phyloP scores from a whole-genome alignment of 2,113 vertebrate species.

The Daphoenositta chrysoptera region DNA sequence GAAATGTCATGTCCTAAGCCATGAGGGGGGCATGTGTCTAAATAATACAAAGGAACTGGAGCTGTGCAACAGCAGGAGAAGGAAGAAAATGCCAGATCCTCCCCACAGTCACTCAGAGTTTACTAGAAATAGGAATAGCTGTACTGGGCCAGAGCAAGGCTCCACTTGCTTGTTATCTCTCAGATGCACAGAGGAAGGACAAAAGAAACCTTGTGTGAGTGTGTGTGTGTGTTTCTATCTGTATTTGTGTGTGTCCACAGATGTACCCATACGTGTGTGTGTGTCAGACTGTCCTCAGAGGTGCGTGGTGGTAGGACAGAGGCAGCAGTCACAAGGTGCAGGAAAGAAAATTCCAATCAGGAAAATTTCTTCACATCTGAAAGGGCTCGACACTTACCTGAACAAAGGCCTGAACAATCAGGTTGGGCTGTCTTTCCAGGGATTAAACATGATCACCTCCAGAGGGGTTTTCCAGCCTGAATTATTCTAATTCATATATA shows the following conservation, averaged over 20 bases:
- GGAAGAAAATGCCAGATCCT: not conserved
- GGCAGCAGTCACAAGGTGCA: not conserved
- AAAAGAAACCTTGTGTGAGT: not conserved
- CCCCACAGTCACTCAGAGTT: rapidly evolving
- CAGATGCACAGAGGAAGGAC: not conserved
- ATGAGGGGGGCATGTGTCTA: not conserved
- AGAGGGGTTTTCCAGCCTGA: not conserved
- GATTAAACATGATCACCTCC: not conserved
- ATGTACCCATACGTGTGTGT: rapidly evolving
- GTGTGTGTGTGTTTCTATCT: not conserved
- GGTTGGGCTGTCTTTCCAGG: not conserved
- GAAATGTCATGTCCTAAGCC: not conserved
- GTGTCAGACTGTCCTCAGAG: not conserved
- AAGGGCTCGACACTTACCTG: not conserved
- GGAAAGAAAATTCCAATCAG: not conserved
- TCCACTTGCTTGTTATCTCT: not conserved
- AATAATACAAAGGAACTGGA: not conserved
- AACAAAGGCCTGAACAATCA: not conserved
- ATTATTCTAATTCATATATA: not conserved
- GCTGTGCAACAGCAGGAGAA: not conserved
- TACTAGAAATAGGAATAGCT: not conserved
- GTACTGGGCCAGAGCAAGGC: not conserved
- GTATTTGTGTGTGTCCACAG: too few relatives aligned
- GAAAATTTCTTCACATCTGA: not conserved
- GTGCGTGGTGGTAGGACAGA: not conserved